phyloP scores from a whole-genome alignment of 2,888 invertebrate species.

The Drosophila pseudotakahashii region DNA sequence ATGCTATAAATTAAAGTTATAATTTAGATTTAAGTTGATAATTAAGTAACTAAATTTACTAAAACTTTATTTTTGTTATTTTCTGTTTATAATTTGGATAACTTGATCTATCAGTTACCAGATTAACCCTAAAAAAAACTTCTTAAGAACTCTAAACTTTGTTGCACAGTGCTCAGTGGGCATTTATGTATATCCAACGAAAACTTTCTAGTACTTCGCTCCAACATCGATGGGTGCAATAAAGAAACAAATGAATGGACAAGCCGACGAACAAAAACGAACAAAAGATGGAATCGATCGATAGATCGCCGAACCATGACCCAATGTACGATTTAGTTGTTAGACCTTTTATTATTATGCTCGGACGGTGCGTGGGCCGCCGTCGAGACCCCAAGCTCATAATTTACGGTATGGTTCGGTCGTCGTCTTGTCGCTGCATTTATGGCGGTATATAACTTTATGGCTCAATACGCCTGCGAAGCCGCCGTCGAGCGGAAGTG shows the following conservation, averaged over 20 bases:
- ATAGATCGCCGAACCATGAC: slow-evolving; percentile 74
- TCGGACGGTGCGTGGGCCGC: slow-evolving; percentile 67
- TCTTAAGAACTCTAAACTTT: not conserved
- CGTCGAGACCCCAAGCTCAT: slow-evolving; percentile 47
- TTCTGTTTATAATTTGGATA: too few species aligned
- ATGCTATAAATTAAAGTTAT: too few species aligned
- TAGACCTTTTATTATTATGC: slow-evolving; percentile 63
- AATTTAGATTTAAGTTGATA: too few species aligned
- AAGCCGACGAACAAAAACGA: slow-evolving; percentile 11
- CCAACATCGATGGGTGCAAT: slow-evolving; percentile 39
- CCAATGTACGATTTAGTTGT: slow-evolving; percentile 74
- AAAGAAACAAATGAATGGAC: slow-evolving; percentile 45
- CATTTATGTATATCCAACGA: slow-evolving; percentile 29
- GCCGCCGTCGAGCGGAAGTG: slow-evolving; percentile 64
- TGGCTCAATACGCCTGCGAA: slow-evolving; percentile 69
- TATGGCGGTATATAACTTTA: slow-evolving; percentile 64
- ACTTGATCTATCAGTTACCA: too few species aligned
- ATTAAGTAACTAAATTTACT: too few species aligned
- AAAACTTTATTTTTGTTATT: too few species aligned
- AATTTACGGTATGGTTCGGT: slow-evolving; percentile 64
- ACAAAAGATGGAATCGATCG: slow-evolving; percentile 51
- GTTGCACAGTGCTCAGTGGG: slow-evolving; percentile 38
- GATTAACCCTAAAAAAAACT: not conserved
- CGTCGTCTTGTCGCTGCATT: slow-evolving; percentile 73
- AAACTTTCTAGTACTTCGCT: slow-evolving; percentile 49